Conservation (phyloP, 2,113 vertebrate genomes). For the Aythya baeri region DNA sequence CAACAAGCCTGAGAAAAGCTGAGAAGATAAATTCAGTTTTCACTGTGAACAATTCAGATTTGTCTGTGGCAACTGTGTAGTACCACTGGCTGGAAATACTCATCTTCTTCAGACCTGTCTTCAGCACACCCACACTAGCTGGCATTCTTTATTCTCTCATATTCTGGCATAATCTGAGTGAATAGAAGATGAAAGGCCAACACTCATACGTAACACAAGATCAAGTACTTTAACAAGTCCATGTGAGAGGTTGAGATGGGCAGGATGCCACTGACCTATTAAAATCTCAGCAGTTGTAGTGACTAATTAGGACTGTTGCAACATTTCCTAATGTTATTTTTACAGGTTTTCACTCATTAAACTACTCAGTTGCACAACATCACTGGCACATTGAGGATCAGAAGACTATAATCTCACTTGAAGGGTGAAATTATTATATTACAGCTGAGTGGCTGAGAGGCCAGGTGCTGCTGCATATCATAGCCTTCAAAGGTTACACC, state of each 20-base stretch:
- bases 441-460: neutral
- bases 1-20: neutral
- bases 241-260: neutral
- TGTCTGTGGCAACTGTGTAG: neutral
- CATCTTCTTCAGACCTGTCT: neutral
- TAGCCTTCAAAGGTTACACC: neutral
- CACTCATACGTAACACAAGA: neutral
- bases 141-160: neutral
- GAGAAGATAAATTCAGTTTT: neutral
- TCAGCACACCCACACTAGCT: neutral
- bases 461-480: neutral
- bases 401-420: neutral
- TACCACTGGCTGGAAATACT: neutral
- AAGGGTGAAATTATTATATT: neutral
- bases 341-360: neutral
- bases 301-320: neutral
- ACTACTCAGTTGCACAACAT: neutral
- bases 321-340: neutral
- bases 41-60: neutral
- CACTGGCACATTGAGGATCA: accelerated
- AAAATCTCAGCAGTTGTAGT: neutral
- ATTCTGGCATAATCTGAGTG: no score
- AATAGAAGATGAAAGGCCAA: neutral
- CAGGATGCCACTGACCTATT: neutral
- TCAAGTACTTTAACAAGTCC: neutral